These are phyloP conservation scores for Neoscelio sp. DNA, from an alignment of 2,888 invertebrate genomes.

Conservation along the genomic window DNA sequence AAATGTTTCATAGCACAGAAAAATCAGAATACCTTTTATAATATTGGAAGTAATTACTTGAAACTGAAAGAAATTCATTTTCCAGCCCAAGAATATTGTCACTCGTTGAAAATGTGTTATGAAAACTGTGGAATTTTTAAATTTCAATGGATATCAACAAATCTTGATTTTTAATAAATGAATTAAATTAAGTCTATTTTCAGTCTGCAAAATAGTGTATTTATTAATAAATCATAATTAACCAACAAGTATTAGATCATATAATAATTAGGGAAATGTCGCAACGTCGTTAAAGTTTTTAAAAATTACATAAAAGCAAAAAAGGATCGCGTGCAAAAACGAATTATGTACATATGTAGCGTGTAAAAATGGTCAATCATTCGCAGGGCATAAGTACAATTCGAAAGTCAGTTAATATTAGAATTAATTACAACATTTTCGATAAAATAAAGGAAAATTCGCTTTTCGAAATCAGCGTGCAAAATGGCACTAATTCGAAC, in stretches of 20 bases:
- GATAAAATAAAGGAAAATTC: background rate
- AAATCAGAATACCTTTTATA: too few species aligned
- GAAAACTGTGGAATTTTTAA: too few species aligned
- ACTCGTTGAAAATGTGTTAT: too few species aligned
- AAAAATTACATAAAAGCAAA: background rate
- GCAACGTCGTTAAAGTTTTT: slow-evolving; percentile 27
- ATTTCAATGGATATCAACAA: too few species aligned
- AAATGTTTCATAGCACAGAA: too few species aligned
- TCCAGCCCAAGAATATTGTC: too few species aligned
- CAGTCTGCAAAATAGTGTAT: slow-evolving; percentile 52
- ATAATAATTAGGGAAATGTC: slow-evolving; percentile 11
- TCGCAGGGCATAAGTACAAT: slow-evolving; percentile 18
- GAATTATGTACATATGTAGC: slow-evolving; percentile 31
- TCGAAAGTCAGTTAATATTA: background rate
- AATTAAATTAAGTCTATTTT: slow-evolving; percentile 1
- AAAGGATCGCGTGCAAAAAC: background rate
- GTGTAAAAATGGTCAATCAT: background rate
- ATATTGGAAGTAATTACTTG: too few species aligned
- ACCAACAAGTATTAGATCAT: slow-evolving; percentile 38
- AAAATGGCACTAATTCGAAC: too few species aligned
- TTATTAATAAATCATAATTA: slow-evolving; percentile 38
- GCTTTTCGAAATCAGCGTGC: background rate
- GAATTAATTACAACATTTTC: background rate
- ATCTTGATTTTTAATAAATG: too few species aligned
- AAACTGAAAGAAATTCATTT: too few species aligned